Evolutionary conservation across 1,140 invertebrate species (phyloP), one percentile per base, ranked within the genome.

Genomic region (Lucilia sericata): DNA sequence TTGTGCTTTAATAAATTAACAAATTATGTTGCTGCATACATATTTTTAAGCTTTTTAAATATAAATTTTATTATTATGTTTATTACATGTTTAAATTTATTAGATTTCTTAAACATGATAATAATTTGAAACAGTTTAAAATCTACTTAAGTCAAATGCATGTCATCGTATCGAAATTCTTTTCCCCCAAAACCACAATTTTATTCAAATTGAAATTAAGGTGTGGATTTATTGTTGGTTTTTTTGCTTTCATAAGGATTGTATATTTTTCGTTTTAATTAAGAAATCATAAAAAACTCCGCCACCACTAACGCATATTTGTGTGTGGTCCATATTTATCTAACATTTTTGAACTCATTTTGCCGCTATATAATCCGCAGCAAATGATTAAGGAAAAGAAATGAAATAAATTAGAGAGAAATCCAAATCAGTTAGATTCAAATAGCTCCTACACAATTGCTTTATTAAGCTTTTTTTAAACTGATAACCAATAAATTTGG

Each of bases 261-360:
- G 25, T 70, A n/a, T 70, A 19, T 19, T 70, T 70, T 60, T 17
- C n/a, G 7, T 7, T 60, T 60, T 70, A 70, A 70, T 70, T 70
- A 25, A 70, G 65, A 70, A 70, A 70, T 70, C 65, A 70, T 70
- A 70, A 70, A 70, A 70, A 21, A 13, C 42, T 42, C 42, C 55
- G 14, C 55, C 55, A n/a, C 55, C 55, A 60, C 55, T n/a, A n/a
- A 4, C 14, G 3, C 5, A 10, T 70, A 70, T 12, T 70, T 70
- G 65, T 70, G 65, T 70, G 65, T 70, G 65, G 65, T 70, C 65
- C 21, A 70, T 70, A 55, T 55, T 55, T 55, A 55, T 21, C 65
- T 60, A n/a, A n/a, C 17, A n/a, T 60, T n/a, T 60, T 60, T n/a
- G 17, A 60, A 60, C 51, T 2, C 17, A 60, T n/a, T 60, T n/a